Base-by-base conservation (phyloP, 2,888 invertebrate genomes). In the Cantharis flavilabris region DNA sequence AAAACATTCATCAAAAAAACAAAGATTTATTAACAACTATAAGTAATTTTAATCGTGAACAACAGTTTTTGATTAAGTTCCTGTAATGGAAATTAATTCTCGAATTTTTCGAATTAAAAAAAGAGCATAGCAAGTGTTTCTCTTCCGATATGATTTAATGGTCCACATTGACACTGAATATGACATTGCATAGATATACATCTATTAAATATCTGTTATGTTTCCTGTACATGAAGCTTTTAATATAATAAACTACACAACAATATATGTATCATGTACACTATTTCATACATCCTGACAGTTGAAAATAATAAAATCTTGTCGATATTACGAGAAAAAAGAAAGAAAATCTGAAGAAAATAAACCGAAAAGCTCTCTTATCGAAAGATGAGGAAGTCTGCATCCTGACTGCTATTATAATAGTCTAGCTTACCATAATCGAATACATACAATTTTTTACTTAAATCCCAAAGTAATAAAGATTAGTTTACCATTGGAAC, bases 141-240 rank as follows among this genome's bases (percentile, higher is more conserved):
- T 79, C 82, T 79, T 80, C 82, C 79, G 80, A 77, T 73, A 72
- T 30, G 28, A 77, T 73, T 73, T 82, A 82, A 82, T 81, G 79
- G 81, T 82, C 79, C 77, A 73, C 69, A 75, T 77, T 79, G 80
- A 78, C 77, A 73, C 72, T 75, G 79, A 76, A 76, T 80, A 81
- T 80, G 76, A 77, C 80, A 80, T 72, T 76, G 78, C 76, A 75
- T 74, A 81, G 82, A 82, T 81, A 81, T 79, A 78, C 79, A 82
- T 81, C 82, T 80, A 77, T 77, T 81, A 79, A 81, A 80, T 81
- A 81, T 81, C 81, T 80, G 71, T 79, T 81, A 81, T 81, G 82
- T 82, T 82, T 81, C 82, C 82, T 82, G 82, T 81, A 79, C 81
- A 80, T 69, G 76, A 74, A 77, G 71, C 70, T 77, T 49, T 49